Base-by-base conservation (phyloP, 1,140 invertebrate species). In the Papilio xuthus region DNA sequence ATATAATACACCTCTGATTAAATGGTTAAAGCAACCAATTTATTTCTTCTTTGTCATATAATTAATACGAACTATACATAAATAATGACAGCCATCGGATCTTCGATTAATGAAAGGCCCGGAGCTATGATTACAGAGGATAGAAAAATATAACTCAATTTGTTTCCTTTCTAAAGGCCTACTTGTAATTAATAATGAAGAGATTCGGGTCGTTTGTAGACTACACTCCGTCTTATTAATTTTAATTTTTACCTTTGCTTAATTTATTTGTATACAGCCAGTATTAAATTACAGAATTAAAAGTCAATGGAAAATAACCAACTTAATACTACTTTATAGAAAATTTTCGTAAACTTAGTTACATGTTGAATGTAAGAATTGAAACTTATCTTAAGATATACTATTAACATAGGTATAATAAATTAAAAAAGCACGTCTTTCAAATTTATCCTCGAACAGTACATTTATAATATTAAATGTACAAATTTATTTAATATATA, bases 181-280 rank as follows among this genome's bases (percentile, higher is more conserved):
- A 63, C 56, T 28, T 63, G 56, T 63, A 28, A 63, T 63, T 63
- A 63, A 28, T 63, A 63, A 63, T 26, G 56, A 63, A 63, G 20
- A 15, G 56, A 63, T 26, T 26, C 9, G 26, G 0, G 2, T 15
- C 56, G 26, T 26, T 63, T 28, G 56, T 63, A 13, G 23, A 23
- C 23, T 12, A 63, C 23, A 28, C 20, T 20, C 12, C 18, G 10
- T 26, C 23, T 26, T 28, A 26, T 63, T 63, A 63, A 63, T 63
- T 63, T 63, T 26, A 63, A 2, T 50, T 50, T 50, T 63, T 26
- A 63, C 0, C 56, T 63, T 63, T 63, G 23, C 1, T 28, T 28
- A 28, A 4, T 28, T 63, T 26, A 26, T 26, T 28, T 26, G 26
- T 63, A 63, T 13, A 28, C 12, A 63, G 23, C 10, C 26, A 26